phyloP scores from a whole-genome alignment of 2,797 vertebrate genomes.

The Smutsia gigantea region DNA sequence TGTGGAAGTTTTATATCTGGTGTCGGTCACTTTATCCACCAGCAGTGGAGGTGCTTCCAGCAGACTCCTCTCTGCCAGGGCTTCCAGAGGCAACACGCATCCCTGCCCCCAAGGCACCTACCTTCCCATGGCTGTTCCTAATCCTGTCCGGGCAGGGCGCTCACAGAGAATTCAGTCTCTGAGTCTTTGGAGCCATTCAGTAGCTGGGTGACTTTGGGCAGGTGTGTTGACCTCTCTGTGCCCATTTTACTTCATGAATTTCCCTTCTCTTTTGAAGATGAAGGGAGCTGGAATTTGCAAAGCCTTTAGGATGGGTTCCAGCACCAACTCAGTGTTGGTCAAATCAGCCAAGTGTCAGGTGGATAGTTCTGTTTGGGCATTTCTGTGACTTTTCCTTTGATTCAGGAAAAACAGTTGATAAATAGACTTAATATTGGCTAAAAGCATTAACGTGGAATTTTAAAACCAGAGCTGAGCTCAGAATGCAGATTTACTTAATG shows the following conservation, averaged over 20 bases:
- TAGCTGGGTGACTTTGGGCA: background rate
- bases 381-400: background rate
- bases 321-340: background rate
- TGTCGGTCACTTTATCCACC: accelerated
- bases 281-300: background rate
- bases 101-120: too few species aligned
- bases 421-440: background rate
- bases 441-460: background rate
- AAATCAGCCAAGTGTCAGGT: background rate
- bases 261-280: background rate
- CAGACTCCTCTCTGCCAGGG: background rate
- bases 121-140: background rate
- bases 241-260: background rate
- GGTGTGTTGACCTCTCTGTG: background rate
- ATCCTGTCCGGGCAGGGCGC: background rate
- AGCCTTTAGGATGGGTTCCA: background rate
- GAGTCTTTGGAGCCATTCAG: background rate
- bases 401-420: background rate
- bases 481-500: background rate
- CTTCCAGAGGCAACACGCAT: accelerated
- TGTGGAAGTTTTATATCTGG: accelerated
- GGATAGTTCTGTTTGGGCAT: background rate
- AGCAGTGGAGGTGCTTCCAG: accelerated
- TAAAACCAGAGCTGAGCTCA: background rate
- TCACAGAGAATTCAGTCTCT: background rate